Evolutionary conservation across 92 coral and sea anemone genomes (phyloP).

Genomic region (Phenganax subtilis): DNA sequence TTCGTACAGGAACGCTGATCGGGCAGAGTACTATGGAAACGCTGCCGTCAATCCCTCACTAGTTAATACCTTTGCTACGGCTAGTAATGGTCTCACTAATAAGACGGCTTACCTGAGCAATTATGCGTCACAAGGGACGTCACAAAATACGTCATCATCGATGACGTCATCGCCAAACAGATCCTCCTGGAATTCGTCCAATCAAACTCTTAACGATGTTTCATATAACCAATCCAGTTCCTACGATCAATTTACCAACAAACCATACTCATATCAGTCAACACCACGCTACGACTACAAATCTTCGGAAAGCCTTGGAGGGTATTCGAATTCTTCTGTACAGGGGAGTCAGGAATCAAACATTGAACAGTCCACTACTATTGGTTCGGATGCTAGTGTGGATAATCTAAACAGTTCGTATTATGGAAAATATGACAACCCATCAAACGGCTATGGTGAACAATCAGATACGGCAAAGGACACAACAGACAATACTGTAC

Average conservation of each 20-base stretch:
- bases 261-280: not conserved
- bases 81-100: not conserved
- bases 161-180: not conserved
- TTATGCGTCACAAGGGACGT: slow-evolving; percentile 15
- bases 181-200: not conserved
- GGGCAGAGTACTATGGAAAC: not conserved
- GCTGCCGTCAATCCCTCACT: not conserved
- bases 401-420: not conserved
- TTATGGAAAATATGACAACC: slow-evolving; percentile 1
- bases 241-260: not conserved
- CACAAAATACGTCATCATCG: slow-evolving; percentile 12
- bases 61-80: not conserved
- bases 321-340: not conserved
- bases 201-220: not conserved
- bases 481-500: slow-evolving; percentile 28
- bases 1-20: not conserved
- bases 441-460: not conserved
- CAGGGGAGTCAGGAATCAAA: not conserved
- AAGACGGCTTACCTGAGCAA: not conserved
- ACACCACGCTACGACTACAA: not conserved
- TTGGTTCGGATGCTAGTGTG: not conserved
- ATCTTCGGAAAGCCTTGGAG: slow-evolving; percentile 8
- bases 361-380: not conserved
- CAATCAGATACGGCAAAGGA: slow-evolving; percentile 17
- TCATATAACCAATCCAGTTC: not conserved